Conservation (phyloP, 2,113 vertebrate species). For the Lates calcarifer region DNA sequence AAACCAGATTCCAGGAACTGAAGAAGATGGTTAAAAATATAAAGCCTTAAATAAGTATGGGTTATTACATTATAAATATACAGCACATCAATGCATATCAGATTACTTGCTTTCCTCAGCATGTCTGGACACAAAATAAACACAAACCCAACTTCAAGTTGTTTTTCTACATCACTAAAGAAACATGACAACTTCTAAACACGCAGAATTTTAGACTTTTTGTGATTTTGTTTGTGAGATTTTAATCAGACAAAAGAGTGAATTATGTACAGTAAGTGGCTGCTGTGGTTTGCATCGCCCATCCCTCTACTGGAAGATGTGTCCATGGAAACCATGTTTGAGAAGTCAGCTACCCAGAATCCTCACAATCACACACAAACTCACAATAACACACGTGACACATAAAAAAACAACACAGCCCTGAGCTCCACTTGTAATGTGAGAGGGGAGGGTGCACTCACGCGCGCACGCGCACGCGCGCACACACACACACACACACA, state of each 20-base stretch:
- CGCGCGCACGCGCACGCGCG: conserved; percentile 6
- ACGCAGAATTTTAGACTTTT: too few species aligned
- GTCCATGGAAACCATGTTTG: conserved; percentile 28
- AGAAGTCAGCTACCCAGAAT: conserved; percentile 34
- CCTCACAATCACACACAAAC: conserved; percentile 10
- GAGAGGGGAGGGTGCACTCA: conserved; percentile 25
- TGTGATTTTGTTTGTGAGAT: too few species aligned
- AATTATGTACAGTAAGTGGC: too few species aligned
- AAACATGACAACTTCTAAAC: too few species aligned
- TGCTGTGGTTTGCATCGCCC: neutral
- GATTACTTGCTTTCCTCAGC: too few species aligned
- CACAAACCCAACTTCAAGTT: too few species aligned
- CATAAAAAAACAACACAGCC: conserved; percentile 3
- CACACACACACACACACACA: conserved; percentile 9
- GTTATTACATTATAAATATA: neutral
- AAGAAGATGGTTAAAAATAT: too few species aligned
- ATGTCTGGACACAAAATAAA: too few species aligned
- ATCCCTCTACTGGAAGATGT: conserved; percentile 16
- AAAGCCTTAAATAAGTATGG: neutral
- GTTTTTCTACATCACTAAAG: too few species aligned
- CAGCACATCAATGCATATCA: neutral
- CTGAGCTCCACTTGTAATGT: conserved; percentile 10
- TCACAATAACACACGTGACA: conserved; percentile 16
- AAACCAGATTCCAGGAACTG: too few species aligned
- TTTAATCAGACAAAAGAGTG: too few species aligned